Conservation (phyloP, 2,888 invertebrate genomes). For the Epinotia ramella region DNA sequence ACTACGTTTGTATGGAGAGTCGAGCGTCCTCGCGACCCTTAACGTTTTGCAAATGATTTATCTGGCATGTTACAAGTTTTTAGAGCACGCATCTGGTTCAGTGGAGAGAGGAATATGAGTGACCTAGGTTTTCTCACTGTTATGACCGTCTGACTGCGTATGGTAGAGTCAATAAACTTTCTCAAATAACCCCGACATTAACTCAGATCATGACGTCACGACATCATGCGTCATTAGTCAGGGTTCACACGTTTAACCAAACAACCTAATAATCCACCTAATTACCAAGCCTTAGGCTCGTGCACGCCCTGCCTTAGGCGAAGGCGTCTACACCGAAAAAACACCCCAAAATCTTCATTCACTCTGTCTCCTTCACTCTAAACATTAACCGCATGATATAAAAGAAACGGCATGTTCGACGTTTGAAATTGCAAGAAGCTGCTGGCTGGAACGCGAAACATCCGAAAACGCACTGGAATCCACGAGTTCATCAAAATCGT, state of each 20-base stretch:
- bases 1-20: no score
- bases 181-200: conserved; percentile 25
- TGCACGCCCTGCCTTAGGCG: conserved; percentile 39
- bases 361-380: conserved; percentile 1
- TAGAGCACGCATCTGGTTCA: no score
- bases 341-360: background rate
- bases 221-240: conserved; percentile 31
- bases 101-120: no score
- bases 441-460: conserved; percentile 29
- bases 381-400: conserved; percentile 3
- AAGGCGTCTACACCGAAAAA: conserved; percentile 23
- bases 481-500: conserved; percentile 33
- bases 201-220: conserved; percentile 27
- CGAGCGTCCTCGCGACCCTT: no score
- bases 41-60: no score
- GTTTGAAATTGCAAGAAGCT: conserved; percentile 3
- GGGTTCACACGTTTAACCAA: conserved; percentile 44
- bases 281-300: conserved; percentile 36
- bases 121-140: no score
- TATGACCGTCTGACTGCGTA: background rate
- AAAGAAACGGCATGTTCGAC: conserved; percentile 10
- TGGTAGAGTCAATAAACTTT: conserved; percentile 4
- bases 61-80: no score
- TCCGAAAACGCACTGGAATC: conserved; percentile 16
- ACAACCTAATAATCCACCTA: conserved; percentile 43